A percentile compares a stretch with the other conserved stretches of the same genome.
These are phyloP conservation scores for Prionace glauca DNA, from an alignment of 2,797 vertebrate species.

Conservation along the genomic window DNA sequence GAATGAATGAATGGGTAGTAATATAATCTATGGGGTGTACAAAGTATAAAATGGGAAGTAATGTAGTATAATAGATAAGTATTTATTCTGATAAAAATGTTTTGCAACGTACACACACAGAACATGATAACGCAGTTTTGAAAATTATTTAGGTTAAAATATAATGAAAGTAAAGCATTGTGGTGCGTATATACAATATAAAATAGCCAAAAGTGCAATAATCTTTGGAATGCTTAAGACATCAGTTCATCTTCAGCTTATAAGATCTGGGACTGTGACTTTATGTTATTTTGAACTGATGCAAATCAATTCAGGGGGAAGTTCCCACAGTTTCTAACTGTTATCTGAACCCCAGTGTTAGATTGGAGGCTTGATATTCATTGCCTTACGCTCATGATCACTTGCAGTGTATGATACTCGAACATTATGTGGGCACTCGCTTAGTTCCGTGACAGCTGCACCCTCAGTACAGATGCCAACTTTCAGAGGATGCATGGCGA, in stretches of 20 bases:
- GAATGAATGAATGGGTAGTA: background rate
- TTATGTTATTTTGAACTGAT: conserved; percentile 24
- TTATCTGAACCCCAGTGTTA: background rate
- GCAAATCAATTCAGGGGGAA: conserved; percentile 8
- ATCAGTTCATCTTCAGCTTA: background rate
- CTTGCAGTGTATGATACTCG: background rate
- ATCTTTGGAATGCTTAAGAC: background rate
- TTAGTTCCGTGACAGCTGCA: background rate
- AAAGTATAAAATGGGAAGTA: too few relatives aligned
- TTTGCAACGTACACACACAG: background rate
- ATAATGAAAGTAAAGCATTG: background rate
- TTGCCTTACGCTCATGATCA: background rate
- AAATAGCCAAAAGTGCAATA: background rate
- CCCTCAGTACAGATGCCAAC: background rate
- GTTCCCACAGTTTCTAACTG: background rate
- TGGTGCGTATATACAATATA: background rate
- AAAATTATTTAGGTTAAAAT: background rate
- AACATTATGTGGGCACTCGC: background rate
- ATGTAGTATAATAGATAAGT: too few relatives aligned
- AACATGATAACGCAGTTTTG: too few relatives aligned
- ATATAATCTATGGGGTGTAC: too few relatives aligned
- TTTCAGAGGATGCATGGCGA: background rate
- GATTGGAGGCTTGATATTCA: conserved; percentile 21
- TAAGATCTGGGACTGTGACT: background rate
- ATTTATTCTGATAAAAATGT: background rate